A percentile compares a stretch with the other conserved stretches of the same genome.
Evolutionary conservation across 2,113 vertebrate genomes (phyloP).

Genomic region (Climacteris rufus): DNA sequence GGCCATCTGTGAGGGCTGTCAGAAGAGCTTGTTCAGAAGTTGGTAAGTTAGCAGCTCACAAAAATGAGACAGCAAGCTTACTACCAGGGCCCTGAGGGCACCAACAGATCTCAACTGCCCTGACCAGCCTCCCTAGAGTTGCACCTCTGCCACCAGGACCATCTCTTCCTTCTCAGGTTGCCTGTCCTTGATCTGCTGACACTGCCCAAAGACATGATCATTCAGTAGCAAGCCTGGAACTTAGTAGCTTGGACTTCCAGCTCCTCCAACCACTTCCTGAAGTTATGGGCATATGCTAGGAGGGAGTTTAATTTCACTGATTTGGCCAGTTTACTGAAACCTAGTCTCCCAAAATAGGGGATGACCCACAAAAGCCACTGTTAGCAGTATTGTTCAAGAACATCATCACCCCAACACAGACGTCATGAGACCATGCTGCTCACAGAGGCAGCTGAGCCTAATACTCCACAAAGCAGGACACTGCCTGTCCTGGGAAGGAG

Average conservation of each 20-base stretch:
- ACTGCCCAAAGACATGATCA: background rate
- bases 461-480: background rate
- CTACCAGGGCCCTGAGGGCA: background rate
- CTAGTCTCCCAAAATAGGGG: background rate
- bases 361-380: background rate
- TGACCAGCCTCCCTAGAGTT: background rate
- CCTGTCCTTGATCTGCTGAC: background rate
- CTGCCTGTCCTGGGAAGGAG: background rate
- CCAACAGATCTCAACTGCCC: background rate
- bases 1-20: background rate
- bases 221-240: background rate
- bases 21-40: background rate
- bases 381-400: too few relatives aligned
- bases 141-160: background rate
- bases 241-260: background rate
- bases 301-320: background rate
- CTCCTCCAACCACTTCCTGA: background rate
- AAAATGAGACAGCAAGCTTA: background rate
- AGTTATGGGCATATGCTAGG: background rate
- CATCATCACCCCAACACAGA: background rate
- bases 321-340: background rate
- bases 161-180: background rate
- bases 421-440: accelerated
- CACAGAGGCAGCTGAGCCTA: background rate
- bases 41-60: background rate